Evolutionary conservation across 2,888 invertebrate species (phyloP), one percentile per base, ranked within the genome.

Genomic region (Hoplodrina ambigua): DNA sequence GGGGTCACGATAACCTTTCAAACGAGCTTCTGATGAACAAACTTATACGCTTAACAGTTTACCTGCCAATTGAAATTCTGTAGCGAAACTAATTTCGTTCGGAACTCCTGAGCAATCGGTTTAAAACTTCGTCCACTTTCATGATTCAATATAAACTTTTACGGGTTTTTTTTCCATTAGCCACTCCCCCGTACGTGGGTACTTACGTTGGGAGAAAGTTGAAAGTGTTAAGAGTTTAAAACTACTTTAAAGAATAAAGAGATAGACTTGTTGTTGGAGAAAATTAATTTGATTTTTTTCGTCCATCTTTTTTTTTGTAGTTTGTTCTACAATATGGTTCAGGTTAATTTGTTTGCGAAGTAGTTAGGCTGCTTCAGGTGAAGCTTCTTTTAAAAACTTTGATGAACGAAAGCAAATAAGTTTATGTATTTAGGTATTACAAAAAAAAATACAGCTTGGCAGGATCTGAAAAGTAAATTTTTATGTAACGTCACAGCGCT

Each of bases 41-140:
- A 83, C 75, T 82, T 80, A 41, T 30, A 69, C 59, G 19, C 30
- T 77, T 58, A 71, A 74, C 76, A 71, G 70, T 81, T 79, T 79
- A 84, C 84, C 79, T 82, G 79, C 41, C 84, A 61, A 79, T 84
- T 84, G 81, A 84, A 84, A 84, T 84, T 84, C 76, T 79, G 67
- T 66, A 75, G 58, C 62, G 60, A 77, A 82, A 81, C 74, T 79
- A 80, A 83, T 81, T 80, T 73, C 62, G 69, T 72, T 79, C 55
- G 19, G 53, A 81, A 77, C 74, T 83, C 57, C 58, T 65, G 60
- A 77, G 73, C 69, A 74, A 81, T 77, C 77, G 74, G 69, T 80
- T 83, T 77, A 77, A 75, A 79, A 84, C 77, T 84, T 84, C 46
- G 54, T 57, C 72, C 70, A 58, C 66, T 71, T 71, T 59, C 81